These are phyloP conservation scores for Onthophagus taurus DNA, from an alignment of 1,140 invertebrate genomes.

Conservation along the genomic window DNA sequence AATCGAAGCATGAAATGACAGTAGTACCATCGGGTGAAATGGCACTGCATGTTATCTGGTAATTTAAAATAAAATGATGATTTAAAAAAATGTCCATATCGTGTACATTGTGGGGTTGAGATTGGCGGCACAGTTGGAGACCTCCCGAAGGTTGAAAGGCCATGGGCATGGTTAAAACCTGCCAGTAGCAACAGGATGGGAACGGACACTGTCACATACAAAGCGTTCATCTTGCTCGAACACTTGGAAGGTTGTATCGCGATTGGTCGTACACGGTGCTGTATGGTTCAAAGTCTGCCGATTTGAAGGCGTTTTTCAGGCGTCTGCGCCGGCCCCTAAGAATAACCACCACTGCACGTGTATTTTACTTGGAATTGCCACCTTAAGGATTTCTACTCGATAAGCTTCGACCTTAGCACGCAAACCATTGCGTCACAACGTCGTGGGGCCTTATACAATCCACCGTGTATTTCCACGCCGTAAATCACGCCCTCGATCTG, in stretches of 20 bases:
- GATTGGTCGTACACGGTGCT: not conserved
- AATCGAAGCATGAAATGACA: too few species aligned
- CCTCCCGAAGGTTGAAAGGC: slow-evolving; percentile 35
- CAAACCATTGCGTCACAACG: too few species aligned
- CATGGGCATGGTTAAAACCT: slow-evolving; percentile 37
- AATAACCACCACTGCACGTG: too few species aligned
- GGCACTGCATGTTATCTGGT: not conserved
- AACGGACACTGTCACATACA: slow-evolving; percentile 36
- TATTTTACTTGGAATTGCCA: too few species aligned
- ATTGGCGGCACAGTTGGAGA: slow-evolving; percentile 17
- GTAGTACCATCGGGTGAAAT: not conserved
- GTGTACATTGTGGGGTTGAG: slow-evolving; percentile 22
- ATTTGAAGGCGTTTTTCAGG: not conserved
- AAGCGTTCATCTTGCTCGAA: slow-evolving; percentile 30
- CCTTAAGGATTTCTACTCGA: too few species aligned
- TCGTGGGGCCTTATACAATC: too few species aligned
- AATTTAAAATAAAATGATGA: too few species aligned
- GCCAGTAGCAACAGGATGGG: slow-evolving; percentile 32
- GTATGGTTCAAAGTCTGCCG: not conserved
- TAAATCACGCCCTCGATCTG: too few species aligned
- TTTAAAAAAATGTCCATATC: slow-evolving; percentile 10
- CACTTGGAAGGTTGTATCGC: slow-evolving; percentile 8
- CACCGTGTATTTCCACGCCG: too few species aligned
- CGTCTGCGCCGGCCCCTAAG: not conserved
- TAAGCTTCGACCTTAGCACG: too few species aligned